Conservation (phyloP, 2,113 vertebrate genomes). For the Gobio gobio region DNA sequence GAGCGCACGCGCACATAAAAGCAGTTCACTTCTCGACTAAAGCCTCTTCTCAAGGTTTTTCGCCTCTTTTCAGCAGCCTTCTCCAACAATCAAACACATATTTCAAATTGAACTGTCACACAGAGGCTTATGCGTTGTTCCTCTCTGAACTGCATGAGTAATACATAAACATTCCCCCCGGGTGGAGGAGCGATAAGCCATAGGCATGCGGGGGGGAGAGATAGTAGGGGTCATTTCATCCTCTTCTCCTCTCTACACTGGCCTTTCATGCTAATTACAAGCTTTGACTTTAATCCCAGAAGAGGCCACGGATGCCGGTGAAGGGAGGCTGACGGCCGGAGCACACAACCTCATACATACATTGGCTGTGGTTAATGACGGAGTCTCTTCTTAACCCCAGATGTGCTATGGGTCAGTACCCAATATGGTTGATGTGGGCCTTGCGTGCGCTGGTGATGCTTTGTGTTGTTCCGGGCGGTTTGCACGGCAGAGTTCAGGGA, state of each 20-base stretch:
- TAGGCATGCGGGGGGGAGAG: constrained; percentile 60
- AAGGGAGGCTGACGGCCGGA: constrained; percentile 56
- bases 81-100: constrained; percentile 67
- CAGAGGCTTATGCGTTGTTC: constrained; percentile 61
- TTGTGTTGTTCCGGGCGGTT: constrained; percentile 61
- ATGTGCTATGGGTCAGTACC: constrained; percentile 59
- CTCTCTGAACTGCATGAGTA: constrained; percentile 64
- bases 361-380: constrained; percentile 58
- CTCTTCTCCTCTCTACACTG: constrained; percentile 62
- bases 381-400: constrained; percentile 57
- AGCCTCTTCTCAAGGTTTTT: constrained; percentile 53
- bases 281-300: constrained; percentile 74
- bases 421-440: constrained; percentile 52
- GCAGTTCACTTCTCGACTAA: constrained; percentile 49
- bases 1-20: constrained; percentile 42
- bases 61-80: constrained; percentile 37
- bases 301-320: constrained; percentile 64
- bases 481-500: constrained; percentile 63
- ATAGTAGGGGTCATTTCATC: constrained; percentile 70
- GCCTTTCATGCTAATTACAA: constrained; percentile 76
- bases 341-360: constrained; percentile 35
- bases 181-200: constrained; percentile 68
- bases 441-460: constrained; percentile 61
- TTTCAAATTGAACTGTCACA: constrained; percentile 72
- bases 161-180: constrained; percentile 72